Conservation (phyloP, 2,113 vertebrate species). For the Anarrhichthys ocellatus region DNA sequence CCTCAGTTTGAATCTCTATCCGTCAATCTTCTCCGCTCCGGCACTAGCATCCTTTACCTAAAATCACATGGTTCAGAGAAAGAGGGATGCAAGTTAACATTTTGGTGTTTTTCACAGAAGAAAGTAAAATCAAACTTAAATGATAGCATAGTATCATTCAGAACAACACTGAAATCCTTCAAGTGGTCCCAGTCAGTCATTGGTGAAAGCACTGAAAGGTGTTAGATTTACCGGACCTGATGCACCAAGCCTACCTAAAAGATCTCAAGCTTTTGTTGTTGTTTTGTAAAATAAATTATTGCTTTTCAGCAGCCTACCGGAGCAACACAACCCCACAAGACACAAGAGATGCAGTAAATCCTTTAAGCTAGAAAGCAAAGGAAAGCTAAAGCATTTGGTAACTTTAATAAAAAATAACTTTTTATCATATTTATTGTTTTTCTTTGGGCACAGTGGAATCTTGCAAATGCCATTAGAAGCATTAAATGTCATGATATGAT, state of each 20-base stretch:
- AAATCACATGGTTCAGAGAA: background rate
- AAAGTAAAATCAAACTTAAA: background rate
- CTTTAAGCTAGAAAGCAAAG: too few species aligned
- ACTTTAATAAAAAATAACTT: too few species aligned
- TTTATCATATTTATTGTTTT: too few species aligned
- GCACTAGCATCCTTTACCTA: background rate
- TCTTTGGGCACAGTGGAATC: too few species aligned
- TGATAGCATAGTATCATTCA: background rate
- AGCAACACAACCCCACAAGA: background rate
- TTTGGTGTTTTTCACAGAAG: background rate
- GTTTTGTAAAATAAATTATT: too few species aligned
- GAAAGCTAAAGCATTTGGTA: too few species aligned
- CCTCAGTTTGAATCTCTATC: background rate
- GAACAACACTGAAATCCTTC: background rate
- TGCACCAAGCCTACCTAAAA: background rate
- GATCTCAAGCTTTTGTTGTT: too few species aligned
- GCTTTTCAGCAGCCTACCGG: too few species aligned
- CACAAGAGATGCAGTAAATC: background rate
- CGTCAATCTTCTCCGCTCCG: background rate
- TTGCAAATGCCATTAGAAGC: too few species aligned
- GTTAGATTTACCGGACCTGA: background rate
- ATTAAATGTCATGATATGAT: background rate
- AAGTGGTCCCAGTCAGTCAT: background rate
- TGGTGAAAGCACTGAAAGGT: background rate
- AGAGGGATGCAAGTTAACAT: background rate